Percentiles rank a stretch among this genome's conserved stretches.
Evolutionary conservation across 2,797 vertebrate genomes (phyloP).

Genomic region (Channa striata): DNA sequence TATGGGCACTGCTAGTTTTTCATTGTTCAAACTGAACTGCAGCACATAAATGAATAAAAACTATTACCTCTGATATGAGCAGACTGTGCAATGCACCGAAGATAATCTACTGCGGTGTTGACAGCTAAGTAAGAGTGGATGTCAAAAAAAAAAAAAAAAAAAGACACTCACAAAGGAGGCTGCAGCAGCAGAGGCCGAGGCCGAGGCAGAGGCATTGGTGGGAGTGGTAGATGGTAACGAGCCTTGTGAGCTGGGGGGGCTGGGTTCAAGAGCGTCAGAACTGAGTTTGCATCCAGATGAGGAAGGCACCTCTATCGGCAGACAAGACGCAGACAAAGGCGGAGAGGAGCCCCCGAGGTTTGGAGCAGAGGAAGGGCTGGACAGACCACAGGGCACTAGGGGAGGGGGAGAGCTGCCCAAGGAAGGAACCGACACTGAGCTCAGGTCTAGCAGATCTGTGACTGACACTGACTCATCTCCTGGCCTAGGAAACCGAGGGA

Average conservation of each 20-base stretch:
- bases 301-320: constrained; percentile 80
- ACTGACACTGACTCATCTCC: constrained; percentile 87
- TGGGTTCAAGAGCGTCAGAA: constrained; percentile 79
- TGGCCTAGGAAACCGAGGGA: constrained; percentile 73
- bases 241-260: constrained; percentile 72
- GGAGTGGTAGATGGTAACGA: constrained; percentile 61
- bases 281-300: constrained; percentile 63
- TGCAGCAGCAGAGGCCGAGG: constrained; percentile 53
- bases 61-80: neutral
- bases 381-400: constrained; percentile 65
- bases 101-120: neutral
- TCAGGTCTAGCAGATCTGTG: constrained; percentile 87
- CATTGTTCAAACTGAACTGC: too few species aligned
- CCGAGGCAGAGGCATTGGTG: constrained; percentile 49
- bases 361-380: constrained; percentile 51
- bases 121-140: neutral
- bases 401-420: constrained; percentile 72
- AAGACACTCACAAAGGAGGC: constrained; percentile 74
- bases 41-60: neutral
- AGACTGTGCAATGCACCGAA: neutral
- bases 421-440: constrained; percentile 80
- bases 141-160: neutral
- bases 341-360: constrained; percentile 75
- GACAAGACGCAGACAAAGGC: constrained; percentile 66
- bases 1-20: too few species aligned